Conservation (phyloP, 2,888 invertebrate species). For the Corbicula japonica region DNA sequence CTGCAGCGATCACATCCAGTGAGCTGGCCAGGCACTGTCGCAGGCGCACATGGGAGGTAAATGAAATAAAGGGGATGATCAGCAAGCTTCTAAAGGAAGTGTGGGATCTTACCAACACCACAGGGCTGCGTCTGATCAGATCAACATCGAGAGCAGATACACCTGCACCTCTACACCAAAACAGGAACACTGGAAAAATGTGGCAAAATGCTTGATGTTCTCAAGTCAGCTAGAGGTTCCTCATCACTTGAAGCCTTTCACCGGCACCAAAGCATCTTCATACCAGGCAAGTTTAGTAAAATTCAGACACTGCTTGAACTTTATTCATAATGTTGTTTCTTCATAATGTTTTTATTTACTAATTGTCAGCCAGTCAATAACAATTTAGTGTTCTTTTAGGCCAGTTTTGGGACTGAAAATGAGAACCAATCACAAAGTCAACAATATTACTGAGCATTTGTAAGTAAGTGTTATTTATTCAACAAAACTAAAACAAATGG, state of each 20-base stretch:
- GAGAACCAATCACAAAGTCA: too few species aligned
- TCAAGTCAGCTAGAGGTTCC: not conserved
- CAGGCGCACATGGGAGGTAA: not conserved
- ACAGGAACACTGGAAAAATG: not conserved
- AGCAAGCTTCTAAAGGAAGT: not conserved
- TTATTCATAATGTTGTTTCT: too few species aligned
- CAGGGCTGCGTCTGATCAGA: not conserved
- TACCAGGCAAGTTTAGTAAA: not conserved
- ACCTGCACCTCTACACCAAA: not conserved
- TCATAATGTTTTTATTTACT: too few species aligned
- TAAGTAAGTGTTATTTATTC: too few species aligned
- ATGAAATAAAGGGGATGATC: not conserved
- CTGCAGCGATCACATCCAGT: not conserved
- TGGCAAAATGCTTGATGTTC: not conserved
- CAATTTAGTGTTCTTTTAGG: too few species aligned
- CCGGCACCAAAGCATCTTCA: not conserved
- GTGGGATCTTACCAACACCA: constrained; percentile 2
- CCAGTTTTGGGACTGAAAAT: too few species aligned
- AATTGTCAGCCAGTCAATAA: too few species aligned
- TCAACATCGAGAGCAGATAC: too few species aligned
- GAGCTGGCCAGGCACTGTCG: constrained; percentile 2
- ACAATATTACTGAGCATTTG: too few species aligned
- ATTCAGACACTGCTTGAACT: too few species aligned
- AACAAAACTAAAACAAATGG: too few species aligned
- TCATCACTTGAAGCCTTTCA: constrained; percentile 3